Conservation (phyloP, 2,888 invertebrate genomes). For the Eristalis arbustorum region DNA sequence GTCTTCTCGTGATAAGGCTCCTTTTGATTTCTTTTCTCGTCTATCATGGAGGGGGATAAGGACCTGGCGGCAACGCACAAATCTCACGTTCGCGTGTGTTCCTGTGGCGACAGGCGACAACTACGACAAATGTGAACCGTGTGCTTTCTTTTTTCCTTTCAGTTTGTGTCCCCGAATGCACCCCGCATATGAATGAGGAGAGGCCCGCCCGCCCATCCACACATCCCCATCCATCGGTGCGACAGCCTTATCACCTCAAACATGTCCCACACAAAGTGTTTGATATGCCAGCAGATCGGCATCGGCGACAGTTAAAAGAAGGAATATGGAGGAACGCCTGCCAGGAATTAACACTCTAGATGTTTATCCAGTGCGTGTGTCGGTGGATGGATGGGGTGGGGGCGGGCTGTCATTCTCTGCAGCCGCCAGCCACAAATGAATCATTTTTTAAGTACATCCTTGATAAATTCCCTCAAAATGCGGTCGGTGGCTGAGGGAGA, state of each 20-base stretch:
- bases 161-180: conserved; percentile 38
- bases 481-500: neutral
- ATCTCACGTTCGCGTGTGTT: conserved; percentile 67
- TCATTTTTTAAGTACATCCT: conserved; percentile 57
- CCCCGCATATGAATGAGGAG: conserved; percentile 62
- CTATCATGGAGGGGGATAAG: conserved; percentile 13
- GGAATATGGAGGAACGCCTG: conserved; percentile 36
- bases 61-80: conserved; percentile 63
- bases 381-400: neutral
- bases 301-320: conserved; percentile 60
- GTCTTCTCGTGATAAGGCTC: conserved; percentile 39
- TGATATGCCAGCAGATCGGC: conserved; percentile 59
- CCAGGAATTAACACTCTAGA: conserved; percentile 61
- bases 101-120: conserved; percentile 64
- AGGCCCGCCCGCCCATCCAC: neutral
- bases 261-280: conserved; percentile 56
- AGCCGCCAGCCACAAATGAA: conserved; percentile 29
- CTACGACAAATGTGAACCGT: conserved; percentile 69
- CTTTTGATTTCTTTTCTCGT: conserved; percentile 17
- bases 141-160: conserved; percentile 26
- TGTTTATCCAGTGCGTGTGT: conserved; percentile 57
- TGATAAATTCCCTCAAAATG: conserved; percentile 53
- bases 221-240: conserved; percentile 18
- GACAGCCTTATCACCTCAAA: conserved; percentile 67
- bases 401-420: neutral